A percentile compares a stretch with the other conserved stretches of the same genome.
These are phyloP conservation scores for Ceratina japonica DNA, from an alignment of 1,140 invertebrate species.

Conservation along the genomic window DNA sequence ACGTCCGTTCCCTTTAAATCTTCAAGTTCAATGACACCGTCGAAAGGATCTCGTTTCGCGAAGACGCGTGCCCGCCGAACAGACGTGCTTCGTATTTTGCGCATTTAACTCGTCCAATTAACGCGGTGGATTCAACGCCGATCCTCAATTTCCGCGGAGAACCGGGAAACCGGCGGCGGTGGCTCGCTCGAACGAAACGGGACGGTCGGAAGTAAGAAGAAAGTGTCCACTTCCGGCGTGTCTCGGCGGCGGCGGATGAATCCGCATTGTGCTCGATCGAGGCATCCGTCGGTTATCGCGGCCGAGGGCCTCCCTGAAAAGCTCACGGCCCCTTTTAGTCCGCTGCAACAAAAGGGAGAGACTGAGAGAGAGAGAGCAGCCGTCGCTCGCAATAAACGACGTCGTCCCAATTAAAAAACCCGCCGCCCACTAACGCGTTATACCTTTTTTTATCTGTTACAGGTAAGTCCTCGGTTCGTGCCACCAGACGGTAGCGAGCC, in stretches of 20 bases:
- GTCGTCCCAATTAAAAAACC: conserved; percentile 57
- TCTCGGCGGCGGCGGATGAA: conserved; percentile 33
- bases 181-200: background rate
- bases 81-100: background rate
- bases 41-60: no score
- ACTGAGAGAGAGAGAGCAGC: conserved; percentile 20
- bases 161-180: background rate
- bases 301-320: conserved; percentile 33
- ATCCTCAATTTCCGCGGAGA: conserved; percentile 4
- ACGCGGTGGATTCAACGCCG: background rate
- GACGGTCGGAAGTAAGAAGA: background rate
- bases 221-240: conserved; percentile 28
- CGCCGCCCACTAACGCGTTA: conserved; percentile 44
- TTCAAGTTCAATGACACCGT: no score
- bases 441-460: conserved; percentile 60
- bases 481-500: no score
- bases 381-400: conserved; percentile 51
- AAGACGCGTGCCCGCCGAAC: background rate
- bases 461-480: conserved; percentile 47
- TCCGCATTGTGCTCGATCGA: conserved; percentile 47
- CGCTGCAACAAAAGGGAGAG: conserved; percentile 45
- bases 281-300: conserved; percentile 45
- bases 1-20: no score
- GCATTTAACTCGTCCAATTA: background rate
- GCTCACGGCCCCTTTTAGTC: conserved; percentile 38